Evolutionary conservation across 1,140 invertebrate genomes (phyloP).

Genomic region (Brachionus asplanchnoidis): DNA sequence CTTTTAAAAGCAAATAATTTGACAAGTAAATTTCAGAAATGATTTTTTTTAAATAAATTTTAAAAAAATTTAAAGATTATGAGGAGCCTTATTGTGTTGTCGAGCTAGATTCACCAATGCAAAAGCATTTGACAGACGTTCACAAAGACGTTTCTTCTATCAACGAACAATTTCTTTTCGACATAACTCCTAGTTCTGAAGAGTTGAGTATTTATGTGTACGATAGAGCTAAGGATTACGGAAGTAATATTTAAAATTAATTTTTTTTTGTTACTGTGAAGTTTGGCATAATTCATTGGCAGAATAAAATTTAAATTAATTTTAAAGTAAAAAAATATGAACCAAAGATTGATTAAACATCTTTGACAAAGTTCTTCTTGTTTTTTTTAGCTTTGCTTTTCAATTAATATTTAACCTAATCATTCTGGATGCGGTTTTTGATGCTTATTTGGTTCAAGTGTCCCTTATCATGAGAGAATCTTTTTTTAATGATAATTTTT

Average conservation of each 20-base stretch:
- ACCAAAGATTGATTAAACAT: too few species aligned
- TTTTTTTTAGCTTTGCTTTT: too few species aligned
- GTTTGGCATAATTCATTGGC: too few species aligned
- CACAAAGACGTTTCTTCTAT: neutral
- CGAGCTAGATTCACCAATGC: slow-evolving; percentile 34
- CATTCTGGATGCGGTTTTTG: too few species aligned
- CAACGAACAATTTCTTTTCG: slow-evolving; percentile 33
- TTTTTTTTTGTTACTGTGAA: neutral
- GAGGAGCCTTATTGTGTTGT: slow-evolving; percentile 41
- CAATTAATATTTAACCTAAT: too few species aligned
- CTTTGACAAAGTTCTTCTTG: too few species aligned
- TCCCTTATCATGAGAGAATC: too few species aligned
- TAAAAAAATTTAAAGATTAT: neutral
- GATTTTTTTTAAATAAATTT: neutral
- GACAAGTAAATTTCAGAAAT: neutral
- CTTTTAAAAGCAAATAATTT: slow-evolving; percentile 23
- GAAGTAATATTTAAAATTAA: neutral
- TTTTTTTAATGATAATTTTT: too few species aligned
- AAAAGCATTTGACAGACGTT: slow-evolving; percentile 35
- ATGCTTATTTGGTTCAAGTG: too few species aligned
- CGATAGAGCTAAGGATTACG: slow-evolving; percentile 33
- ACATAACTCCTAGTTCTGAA: slow-evolving; percentile 19
- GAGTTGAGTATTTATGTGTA: slow-evolving; percentile 10
- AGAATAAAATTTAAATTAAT: too few species aligned
- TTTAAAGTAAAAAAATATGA: too few species aligned